Evolutionary conservation across 1,140 invertebrate species (phyloP), one percentile per base, ranked within the genome.

Genomic region (Nephila pilipes): DNA sequence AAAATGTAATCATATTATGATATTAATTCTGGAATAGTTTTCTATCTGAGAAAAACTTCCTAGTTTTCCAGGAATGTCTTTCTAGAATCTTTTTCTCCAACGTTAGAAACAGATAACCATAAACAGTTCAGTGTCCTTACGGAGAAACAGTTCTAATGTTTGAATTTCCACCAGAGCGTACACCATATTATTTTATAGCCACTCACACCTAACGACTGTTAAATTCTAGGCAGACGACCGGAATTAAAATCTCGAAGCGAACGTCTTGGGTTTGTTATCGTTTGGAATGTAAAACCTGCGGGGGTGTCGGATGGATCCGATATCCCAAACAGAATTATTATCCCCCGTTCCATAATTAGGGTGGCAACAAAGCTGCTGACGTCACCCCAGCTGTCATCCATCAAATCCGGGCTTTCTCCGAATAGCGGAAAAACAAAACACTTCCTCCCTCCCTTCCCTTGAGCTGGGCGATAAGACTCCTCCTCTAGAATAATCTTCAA

Each of bases 311-410:
- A n/a, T 58, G 83, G 83, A 85, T 85, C 83, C 83, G 83, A 60
- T 85, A 85, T 85, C 83, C 83, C 80, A 60, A 85, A 85, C 83
- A 85, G 83, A 85, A 85, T 85, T 85, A 85, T 85, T 85, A 85
- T 85, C 83, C 69, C 63, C 80, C 80, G 80, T 60, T 85, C 83
- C 83, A 85, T 85, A 85, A 85, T 85, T 85, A 85, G 57, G 83
- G 55, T 60, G 83, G 83, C 83, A 85, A 85, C 83, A 85, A 85
- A 85, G 83, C 55, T 85, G 83, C 83, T 85, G 83, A 85, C 83
- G 83, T 85, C 83, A 85, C 83, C 83, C n/a, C 55, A 85, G 83
- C 83, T 85, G 83, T 85, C 83, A 85, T 85, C 83, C 83, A 85
- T 85, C 83, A 85, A 85, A 60, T 58, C 83, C 83, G 16, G 4